phyloP scores from a whole-genome alignment of 2,888 invertebrate species.

The Monoplex corrugatus region DNA sequence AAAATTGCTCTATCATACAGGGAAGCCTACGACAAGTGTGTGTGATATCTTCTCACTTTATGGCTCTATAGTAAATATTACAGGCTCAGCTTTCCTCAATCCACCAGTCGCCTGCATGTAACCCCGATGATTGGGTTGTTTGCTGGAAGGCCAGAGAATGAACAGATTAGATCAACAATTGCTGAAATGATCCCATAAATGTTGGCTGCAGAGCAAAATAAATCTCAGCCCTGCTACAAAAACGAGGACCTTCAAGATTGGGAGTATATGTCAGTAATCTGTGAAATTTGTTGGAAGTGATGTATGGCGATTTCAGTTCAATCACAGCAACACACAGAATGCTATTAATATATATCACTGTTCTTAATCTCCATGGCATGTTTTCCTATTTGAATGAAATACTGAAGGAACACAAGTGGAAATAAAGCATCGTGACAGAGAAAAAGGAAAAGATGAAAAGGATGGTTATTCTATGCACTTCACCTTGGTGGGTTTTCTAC shows the following conservation, averaged over 20 bases:
- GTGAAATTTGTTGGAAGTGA: no score
- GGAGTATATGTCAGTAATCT: background rate
- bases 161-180: slow-evolving; percentile 57
- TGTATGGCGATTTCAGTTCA: no score
- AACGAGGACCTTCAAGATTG: background rate
- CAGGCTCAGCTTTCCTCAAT: background rate
- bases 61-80: no score
- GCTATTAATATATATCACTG: no score
- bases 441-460: background rate
- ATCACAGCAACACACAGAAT: no score
- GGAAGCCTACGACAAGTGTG: no score
- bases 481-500: background rate
- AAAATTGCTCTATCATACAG: no score
- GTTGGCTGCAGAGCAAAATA: background rate
- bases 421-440: no score
- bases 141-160: slow-evolving; percentile 34
- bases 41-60: no score
- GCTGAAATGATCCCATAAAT: slow-evolving; percentile 43
- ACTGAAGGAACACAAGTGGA: no score
- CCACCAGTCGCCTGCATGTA: background rate
- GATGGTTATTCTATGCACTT: background rate
- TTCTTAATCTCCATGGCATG: no score
- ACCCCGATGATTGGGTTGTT: slow-evolving; percentile 16
- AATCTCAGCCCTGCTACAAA: background rate
- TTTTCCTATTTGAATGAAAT: no score